Base-by-base conservation (phyloP, 2,113 vertebrate species). In the Thunnus maccoyii region DNA sequence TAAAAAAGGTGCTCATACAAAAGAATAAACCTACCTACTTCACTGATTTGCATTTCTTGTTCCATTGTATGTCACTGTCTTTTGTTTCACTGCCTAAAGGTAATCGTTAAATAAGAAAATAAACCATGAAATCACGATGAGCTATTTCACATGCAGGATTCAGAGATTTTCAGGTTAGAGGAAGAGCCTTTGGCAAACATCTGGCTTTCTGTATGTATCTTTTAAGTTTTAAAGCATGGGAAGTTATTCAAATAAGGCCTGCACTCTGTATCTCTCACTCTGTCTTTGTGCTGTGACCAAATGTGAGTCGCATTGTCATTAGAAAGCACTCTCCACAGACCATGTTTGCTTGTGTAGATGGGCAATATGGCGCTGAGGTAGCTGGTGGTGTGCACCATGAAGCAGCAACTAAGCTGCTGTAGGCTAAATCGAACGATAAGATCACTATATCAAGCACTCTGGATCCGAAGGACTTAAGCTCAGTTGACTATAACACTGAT, bases 161-260 rank as follows among this genome's bases (percentile, higher is more conserved):
- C 55, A 63, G 46, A 87, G 30, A 80, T 80, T 79, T 80, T 67
- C 36, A 73, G 58, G 75, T 78, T 71, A 63, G 65, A 88, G 66
- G 78, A 86, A 82, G 69, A 68, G 84, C 79, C 85, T 7, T 25
- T 77, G 83, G 80, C 85, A 75, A 85, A 81, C 83, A 80, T 82
- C 75, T 83, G 77, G 67, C 63, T 76, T 61, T 84, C 58, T 60
- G 51, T 36, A 14, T 8, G n/a, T 58, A 25, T 25, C 70, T 81
- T 78, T 72, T 78, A 79, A 80, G 27, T 82, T 72, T 81, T 63
- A 87, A 88, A 83, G 60, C 68, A 75, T 7, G 12, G 1, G 5
- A 66, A 67, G 76, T 57, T 80, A 77, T 77, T 83, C 44, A 75
- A 68, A 78, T 80, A 71, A 22, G 69, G 50, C 4, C 30, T 14